Base-by-base conservation (phyloP, 2,888 invertebrate species). In the Lithodes maja region DNA sequence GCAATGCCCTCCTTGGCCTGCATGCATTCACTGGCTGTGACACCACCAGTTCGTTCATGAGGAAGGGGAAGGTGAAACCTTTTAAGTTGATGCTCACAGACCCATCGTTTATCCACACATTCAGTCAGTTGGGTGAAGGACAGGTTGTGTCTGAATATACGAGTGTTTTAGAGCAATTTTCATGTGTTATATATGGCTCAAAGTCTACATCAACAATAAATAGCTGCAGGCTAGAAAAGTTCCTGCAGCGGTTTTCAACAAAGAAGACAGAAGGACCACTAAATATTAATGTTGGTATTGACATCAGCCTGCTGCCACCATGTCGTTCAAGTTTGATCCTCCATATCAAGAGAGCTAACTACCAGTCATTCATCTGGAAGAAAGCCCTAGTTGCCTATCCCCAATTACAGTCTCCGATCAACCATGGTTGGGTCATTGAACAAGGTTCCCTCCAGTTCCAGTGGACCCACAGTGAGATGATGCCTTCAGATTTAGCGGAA, bases 281-380 rank as follows among this genome's bases (percentile, higher is more conserved):
- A 68, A 81, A 17, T 68, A 81, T 33, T 81, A 68, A 68, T 81
- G 49, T 68, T 61, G 12, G 81, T 81, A 17, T 61, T 55, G 68
- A 81, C 12, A 68, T 81, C 81, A 81, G 81, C 68, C 81, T 77
- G 3, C 49, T 81, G 81, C 81, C 81, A 9, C 68, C 81, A 7
- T 81, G 68, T 68, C 55, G 61, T 68, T 80, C 80, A 80, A 80
- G 80, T 80, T 54, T 80, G 52, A 9, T 83, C 50, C 68, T 83
- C 52, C 83, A 69, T 71, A 83, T 71, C 69, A 83, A 71, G 83
- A 3, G 69, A 69, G 69, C 50, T 15, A 83, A 83, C 71, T 83
- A 83, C 71, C 52, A 83, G 50, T 69, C 83, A 71, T 69, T n/a
- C 15, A 81, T 81, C n/a, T 81, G 81, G 81, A 81, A n/a, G 81